Evolutionary conservation across 2,113 vertebrate species (phyloP), one percentile per base, ranked within the genome.

Genomic region (Otus sunia): DNA sequence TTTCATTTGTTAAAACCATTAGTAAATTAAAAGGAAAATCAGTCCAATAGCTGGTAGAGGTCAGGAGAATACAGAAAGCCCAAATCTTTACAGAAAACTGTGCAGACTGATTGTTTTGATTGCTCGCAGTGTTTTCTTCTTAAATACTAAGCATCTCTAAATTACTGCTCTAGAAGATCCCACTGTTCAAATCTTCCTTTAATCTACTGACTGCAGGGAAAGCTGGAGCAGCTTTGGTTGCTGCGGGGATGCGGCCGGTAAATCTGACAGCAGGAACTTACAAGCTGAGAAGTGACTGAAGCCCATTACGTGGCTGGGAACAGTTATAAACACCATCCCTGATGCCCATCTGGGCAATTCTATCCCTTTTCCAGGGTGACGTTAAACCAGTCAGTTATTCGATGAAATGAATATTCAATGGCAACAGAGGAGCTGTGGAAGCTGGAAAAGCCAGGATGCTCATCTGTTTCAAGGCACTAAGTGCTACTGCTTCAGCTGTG

Each of bases 301-400:
- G 39, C n/a, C 16, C 21, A 3, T 12, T 20, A 12, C 34, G 3
- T 0, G 0, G 12, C 0, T 49, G 37, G 60, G 52, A 55, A 52
- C 60, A 39, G 47, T 12, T 29, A 41, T 0, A 50, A 77, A 59
- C 36, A 74, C 14, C 18, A 15, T 12, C 19, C 34, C 39, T 0
- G 2, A 15, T 12, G 32, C 8, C 34, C 34, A 14, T 16, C 32
- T 41, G 49, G 53, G 36, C 39, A 88, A 58, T 52, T 43, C 30
- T 10, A 19, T 27, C 13, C 22, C 20, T 23, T 76, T 88, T 73
- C 9, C 39, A 39, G 77, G n/a, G 18, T 17, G 47, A n/a, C 37
- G 13, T 71, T 74, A 73, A 77, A 77, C 6, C 39, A 80, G 20
- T 5, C 30, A 22, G 49, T 80, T 73, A 68, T 45, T 45, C 17